Percentiles rank a stretch among this genome's conserved stretches.
Conservation (phyloP, 2,113 vertebrate species). For the Aix galericulata region DNA sequence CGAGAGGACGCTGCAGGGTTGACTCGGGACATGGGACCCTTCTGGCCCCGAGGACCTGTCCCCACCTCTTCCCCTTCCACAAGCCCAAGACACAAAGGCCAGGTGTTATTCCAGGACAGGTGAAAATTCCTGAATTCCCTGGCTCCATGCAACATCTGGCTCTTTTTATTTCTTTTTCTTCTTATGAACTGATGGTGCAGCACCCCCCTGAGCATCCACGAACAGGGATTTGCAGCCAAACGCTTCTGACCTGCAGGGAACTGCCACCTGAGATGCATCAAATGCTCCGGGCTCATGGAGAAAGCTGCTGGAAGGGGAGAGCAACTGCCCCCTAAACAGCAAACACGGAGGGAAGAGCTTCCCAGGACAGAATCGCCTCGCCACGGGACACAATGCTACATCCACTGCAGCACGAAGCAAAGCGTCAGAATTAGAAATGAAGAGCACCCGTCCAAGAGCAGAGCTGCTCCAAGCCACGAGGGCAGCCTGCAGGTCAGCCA, state of each 20-base stretch:
- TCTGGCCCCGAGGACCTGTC: background rate
- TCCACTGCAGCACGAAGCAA: background rate
- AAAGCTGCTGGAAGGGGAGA: background rate
- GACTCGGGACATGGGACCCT: background rate
- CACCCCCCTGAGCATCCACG: background rate
- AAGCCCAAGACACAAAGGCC: background rate
- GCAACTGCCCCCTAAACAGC: too few relatives aligned
- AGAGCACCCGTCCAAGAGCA: background rate
- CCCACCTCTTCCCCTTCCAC: background rate
- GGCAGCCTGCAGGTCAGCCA: background rate
- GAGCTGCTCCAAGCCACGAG: background rate
- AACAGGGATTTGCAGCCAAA: background rate
- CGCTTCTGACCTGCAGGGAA: background rate
- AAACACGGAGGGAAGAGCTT: background rate
- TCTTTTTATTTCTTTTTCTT: background rate
- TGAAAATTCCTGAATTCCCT: background rate
- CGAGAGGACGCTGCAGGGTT: background rate
- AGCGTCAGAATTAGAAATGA: background rate
- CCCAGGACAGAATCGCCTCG: fast-evolving
- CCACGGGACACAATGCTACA: background rate
- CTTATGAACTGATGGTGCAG: background rate
- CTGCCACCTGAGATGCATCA: fast-evolving
- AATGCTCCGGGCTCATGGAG: background rate
- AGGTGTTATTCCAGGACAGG: background rate
- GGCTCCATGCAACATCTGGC: background rate